Percentiles rank a stretch among this genome's conserved stretches.
Evolutionary conservation across 2,113 vertebrate genomes (phyloP).

Genomic region (Dicaeum eximium): DNA sequence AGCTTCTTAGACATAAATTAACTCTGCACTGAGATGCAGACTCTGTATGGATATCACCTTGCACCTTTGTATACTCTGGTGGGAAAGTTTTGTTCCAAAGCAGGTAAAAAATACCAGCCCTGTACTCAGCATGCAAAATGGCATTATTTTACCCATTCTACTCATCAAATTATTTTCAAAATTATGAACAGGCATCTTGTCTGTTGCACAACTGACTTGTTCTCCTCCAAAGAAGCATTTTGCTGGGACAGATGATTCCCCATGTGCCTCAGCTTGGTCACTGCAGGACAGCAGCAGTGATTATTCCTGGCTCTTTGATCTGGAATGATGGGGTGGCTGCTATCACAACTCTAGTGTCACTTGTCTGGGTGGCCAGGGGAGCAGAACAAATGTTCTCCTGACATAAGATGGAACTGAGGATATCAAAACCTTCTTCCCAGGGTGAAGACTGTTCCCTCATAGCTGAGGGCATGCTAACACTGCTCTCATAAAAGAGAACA

Average conservation of each 20-base stretch:
- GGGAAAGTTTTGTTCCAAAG: not conserved
- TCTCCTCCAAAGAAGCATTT: not conserved
- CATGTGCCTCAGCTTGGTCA: not conserved
- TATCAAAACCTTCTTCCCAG: not conserved
- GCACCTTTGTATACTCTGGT: not conserved
- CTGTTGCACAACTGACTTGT: not conserved
- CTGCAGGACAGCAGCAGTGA: not conserved
- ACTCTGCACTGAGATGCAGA: not conserved
- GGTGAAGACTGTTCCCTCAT: not conserved
- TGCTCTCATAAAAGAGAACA: not conserved
- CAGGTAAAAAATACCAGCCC: not conserved
- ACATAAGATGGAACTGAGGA: not conserved
- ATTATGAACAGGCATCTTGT: not conserved
- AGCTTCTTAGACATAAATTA: not conserved
- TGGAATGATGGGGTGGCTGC: accelerated
- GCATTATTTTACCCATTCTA: not conserved
- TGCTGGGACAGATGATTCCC: not conserved
- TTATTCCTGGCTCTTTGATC: not conserved
- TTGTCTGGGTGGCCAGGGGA: accelerated
- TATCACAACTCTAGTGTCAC: not conserved
- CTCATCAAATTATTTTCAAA: not conserved
- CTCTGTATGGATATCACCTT: not conserved
- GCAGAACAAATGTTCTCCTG: not conserved
- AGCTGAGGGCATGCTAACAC: not conserved
- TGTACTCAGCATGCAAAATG: not conserved